Evolutionary conservation across 2,113 vertebrate species (phyloP).

Genomic region (Paedocypris sp.): DNA sequence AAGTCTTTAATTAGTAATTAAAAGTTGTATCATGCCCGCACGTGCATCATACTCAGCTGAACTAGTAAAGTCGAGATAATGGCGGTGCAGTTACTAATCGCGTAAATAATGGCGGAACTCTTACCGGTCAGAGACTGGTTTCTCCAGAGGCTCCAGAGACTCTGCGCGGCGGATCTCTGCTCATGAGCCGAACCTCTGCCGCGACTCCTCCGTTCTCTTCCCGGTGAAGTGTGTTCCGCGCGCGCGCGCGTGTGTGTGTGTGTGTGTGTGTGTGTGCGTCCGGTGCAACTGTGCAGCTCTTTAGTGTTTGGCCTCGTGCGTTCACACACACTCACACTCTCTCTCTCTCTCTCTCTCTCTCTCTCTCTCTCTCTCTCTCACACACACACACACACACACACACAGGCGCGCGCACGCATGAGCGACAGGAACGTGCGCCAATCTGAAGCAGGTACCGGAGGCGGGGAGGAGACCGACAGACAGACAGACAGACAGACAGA

Average conservation of each 20-base stretch:
- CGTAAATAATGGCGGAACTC: background rate
- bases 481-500: background rate
- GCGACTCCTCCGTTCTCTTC: background rate
- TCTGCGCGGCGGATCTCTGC: background rate
- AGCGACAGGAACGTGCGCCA: slow-evolving; percentile 13
- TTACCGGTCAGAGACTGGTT: slow-evolving; percentile 17
- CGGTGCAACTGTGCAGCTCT: background rate
- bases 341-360: slow-evolving; percentile 19
- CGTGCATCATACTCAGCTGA: too few relatives aligned
- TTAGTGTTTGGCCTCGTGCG: slow-evolving; percentile 22
- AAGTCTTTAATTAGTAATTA: too few relatives aligned
- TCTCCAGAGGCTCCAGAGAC: background rate
- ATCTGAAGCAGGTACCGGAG: slow-evolving; percentile 20
- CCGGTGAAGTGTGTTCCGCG: background rate
- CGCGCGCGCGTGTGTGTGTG: background rate
- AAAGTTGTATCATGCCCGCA: too few relatives aligned
- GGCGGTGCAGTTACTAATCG: too few relatives aligned
- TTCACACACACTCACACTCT: slow-evolving; percentile 18
- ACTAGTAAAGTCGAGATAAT: too few relatives aligned
- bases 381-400: background rate
- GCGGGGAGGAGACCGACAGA: slow-evolving; percentile 16
- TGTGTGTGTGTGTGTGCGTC: background rate
- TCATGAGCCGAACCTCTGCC: background rate
- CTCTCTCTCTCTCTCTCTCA: too few relatives aligned
- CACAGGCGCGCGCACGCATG: background rate